Base-by-base conservation (phyloP, 2,797 vertebrate species). In the Bradypodion ventrale region DNA sequence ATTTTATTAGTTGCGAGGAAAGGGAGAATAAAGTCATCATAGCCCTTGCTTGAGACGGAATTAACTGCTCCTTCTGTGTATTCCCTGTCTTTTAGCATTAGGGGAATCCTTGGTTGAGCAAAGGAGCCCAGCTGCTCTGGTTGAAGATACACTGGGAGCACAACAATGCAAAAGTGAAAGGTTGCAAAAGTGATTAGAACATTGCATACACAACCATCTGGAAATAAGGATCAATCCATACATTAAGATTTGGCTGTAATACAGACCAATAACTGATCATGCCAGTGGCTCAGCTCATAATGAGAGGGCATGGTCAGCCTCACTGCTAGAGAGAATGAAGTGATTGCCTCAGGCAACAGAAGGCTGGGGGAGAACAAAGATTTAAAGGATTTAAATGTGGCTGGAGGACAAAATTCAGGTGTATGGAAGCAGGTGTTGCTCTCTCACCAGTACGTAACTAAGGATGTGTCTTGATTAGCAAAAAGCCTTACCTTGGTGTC, bases 21-120 rank as follows among this genome's bases (percentile, higher is more conserved):
- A 56, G 46, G 66, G 2, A 25, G 6, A 42, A 16, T 89, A 93
- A 95, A 96, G 93, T 96, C 91, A 85, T 87, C 83, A 89, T 94
- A 93, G 93, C 89, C 91, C 32, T 85, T 82, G 49, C 85, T 87
- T 44, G 84, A 80, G 89, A 87, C 35, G 0, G 7, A 75, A 21
- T 32, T 59, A n/a, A 75, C 16, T 1, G 56, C 4, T 5, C 35
- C 15, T n/a, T 23, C n/a, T 7, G n/a, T 0, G 13, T 1, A 3
- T 62, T 13, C 49, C 0, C 16, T 37, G 75, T 21, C 19, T 40
- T 72, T 37, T 10, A 69, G 25, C 73, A 13, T 78, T 37, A 46
- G 29, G 15, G 82, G 63, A 80, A 87, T 1, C 49, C 5, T 4
- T 66, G n/a, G n/a, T 4, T 3, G 60, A 75, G 4, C 80, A 78